Base-by-base conservation (phyloP, 2,797 vertebrate species). In the Mycteria americana region DNA sequence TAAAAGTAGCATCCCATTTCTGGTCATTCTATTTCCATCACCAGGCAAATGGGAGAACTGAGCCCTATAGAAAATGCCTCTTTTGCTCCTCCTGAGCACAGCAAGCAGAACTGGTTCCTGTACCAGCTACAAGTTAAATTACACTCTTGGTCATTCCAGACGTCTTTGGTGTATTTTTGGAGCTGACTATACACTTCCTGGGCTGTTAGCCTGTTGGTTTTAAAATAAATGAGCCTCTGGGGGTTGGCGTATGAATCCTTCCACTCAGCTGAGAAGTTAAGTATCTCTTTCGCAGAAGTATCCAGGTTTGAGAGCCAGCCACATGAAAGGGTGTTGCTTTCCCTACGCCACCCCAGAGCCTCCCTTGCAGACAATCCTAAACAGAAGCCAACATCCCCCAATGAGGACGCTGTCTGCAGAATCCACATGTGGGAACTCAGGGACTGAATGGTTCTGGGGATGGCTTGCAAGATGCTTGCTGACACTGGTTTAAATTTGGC, bases 141-240 rank as follows among this genome's bases (percentile, higher is more conserved):
- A 86, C n/a, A 90, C 19, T 33, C 17, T 94, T 78, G 70, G 51
- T 59, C 73, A 48, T 88, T 92, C 92, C 85, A 94, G 76, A 79
- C 13, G 11, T 73, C 87, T 92, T 83, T 88, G 76, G 69, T 84
- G 39, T 96, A 83, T 94, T 92, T 97, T 97, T 84, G 87, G 82
- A 96, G 63, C 67, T 92, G 91, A 69, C 92, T 85, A 0, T 78
- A 50, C 3, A 10, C 64, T 94, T 96, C 77, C 89, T 95, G 85
- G 77, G 48, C 80, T 87, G 74, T 74, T 92, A 83, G 86, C 14
- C 62, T 89, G 23, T 89, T 80, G 72, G 45, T 83, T 93, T 96
- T 89, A 86, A 88, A 97, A 86, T 92, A 91, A 91, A 41, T 48
- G 60, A 86, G 56, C 46, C 60, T 89, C 51, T 81, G 3, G 48